Evolutionary conservation across 2,797 vertebrate species (phyloP).

Genomic region (Hybognathus amarus): DNA sequence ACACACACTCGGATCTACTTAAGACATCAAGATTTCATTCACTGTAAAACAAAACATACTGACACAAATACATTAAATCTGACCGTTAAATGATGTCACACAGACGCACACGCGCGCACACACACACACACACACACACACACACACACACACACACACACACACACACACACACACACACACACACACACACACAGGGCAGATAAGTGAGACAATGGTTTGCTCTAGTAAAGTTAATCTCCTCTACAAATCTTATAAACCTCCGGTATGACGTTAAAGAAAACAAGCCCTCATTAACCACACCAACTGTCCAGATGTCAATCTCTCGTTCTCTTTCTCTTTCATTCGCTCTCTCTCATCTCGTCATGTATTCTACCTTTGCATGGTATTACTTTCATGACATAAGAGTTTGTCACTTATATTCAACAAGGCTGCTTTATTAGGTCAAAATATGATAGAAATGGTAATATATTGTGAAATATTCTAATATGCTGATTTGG

Average conservation of each 20-base stretch:
- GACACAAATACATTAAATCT: constrained; percentile 29
- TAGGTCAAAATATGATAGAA: background rate
- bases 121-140: constrained; percentile 21
- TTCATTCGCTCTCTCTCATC: constrained; percentile 24
- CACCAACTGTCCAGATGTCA: constrained; percentile 67
- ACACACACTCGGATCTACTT: background rate
- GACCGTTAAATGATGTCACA: constrained; percentile 5
- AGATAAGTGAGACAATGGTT: constrained; percentile 64
- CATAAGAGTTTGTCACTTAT: too few species aligned
- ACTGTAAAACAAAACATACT: constrained; percentile 33
- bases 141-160: too few species aligned
- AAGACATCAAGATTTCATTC: constrained; percentile 13
- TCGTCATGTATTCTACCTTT: background rate
- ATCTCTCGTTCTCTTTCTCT: background rate
- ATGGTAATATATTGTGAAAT: background rate
- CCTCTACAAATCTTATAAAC: constrained; percentile 78
- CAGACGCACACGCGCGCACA: constrained; percentile 31
- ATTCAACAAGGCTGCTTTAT: background rate
- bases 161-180: constrained; percentile 38
- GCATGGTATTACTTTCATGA: background rate
- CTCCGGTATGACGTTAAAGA: constrained; percentile 69
- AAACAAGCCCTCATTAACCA: constrained; percentile 80
- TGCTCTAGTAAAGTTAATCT: constrained; percentile 76
- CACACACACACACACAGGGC: constrained; percentile 27
- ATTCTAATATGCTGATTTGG: background rate